Percentiles rank a stretch among this genome's conserved stretches.
phyloP scores from a whole-genome alignment of 2,797 vertebrate genomes.

The Poecile montanus region DNA sequence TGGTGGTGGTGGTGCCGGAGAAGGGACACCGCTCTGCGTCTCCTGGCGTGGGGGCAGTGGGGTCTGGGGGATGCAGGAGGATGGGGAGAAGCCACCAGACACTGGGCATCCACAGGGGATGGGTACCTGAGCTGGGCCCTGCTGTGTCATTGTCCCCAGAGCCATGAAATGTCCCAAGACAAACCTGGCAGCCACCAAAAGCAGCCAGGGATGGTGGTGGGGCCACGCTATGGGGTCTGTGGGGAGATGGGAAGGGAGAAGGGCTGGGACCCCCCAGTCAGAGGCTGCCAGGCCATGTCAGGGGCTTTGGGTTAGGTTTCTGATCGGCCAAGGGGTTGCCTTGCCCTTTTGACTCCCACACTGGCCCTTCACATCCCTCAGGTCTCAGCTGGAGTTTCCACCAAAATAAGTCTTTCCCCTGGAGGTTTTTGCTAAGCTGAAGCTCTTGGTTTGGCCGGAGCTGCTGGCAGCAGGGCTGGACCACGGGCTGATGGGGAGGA shows the following conservation, averaged over 20 bases:
- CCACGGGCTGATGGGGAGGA: background rate
- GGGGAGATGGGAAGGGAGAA: background rate
- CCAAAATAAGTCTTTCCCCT: background rate
- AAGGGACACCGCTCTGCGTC: background rate
- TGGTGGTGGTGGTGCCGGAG: background rate
- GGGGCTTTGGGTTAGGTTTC: background rate
- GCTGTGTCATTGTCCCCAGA: background rate
- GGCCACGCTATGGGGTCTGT: background rate
- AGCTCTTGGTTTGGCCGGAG: background rate
- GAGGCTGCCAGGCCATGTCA: background rate
- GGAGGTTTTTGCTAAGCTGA: background rate
- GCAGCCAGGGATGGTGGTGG: rapidly evolving
- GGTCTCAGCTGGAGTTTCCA: slow-evolving; percentile 11
- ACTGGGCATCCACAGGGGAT: background rate
- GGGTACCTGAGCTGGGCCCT: background rate
- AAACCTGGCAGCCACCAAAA: background rate
- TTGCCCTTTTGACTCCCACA: background rate
- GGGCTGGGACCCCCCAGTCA: background rate
- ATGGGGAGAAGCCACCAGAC: rapidly evolving
- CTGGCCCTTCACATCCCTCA: background rate
- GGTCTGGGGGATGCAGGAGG: background rate
- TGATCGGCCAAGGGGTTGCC: background rate
- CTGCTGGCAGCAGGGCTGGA: background rate
- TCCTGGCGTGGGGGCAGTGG: rapidly evolving
- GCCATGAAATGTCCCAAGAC: rapidly evolving